phyloP scores from a whole-genome alignment of 1,140 invertebrate genomes.

The Neomicropteryx cornuta region DNA sequence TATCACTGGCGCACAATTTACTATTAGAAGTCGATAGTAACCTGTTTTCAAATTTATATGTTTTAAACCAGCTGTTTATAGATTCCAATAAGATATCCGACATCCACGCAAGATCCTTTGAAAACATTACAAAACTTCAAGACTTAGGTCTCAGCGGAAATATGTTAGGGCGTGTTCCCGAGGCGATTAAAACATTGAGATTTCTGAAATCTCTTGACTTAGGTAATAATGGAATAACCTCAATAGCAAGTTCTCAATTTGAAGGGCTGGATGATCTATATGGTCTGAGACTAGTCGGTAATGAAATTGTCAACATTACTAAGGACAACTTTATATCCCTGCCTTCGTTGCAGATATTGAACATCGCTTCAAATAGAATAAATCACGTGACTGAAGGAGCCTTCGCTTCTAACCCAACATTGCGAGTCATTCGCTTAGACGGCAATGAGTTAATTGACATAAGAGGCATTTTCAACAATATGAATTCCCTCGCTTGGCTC shows the following conservation, averaged over 20 bases:
- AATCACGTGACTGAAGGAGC: constrained; percentile 53
- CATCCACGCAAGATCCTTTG: constrained; percentile 62
- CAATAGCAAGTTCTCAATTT: constrained; percentile 48
- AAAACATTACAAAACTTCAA: constrained; percentile 66
- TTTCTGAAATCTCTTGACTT: constrained; percentile 67
- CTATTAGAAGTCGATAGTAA: constrained; percentile 56
- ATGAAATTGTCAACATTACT: constrained; percentile 55
- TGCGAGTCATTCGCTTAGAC: constrained; percentile 57
- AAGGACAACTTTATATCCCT: constrained; percentile 54
- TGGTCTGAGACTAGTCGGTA: constrained; percentile 52
- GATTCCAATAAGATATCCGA: constrained; percentile 62
- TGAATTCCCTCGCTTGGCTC: constrained; percentile 57
- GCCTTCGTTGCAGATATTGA: constrained; percentile 54
- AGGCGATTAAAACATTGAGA: constrained; percentile 53
- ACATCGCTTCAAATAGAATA: constrained; percentile 58
- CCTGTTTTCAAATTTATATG: constrained; percentile 63
- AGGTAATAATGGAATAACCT: constrained; percentile 64
- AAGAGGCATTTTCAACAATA: constrained; percentile 54
- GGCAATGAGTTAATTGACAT: constrained; percentile 57
- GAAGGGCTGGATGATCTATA: constrained; percentile 52
- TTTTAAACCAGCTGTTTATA: constrained; percentile 62
- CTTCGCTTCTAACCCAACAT: constrained; percentile 51
- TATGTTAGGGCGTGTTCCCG: constrained; percentile 58
- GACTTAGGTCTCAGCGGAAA: constrained; percentile 75
- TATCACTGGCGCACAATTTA: constrained; percentile 65